Evolutionary conservation across 2,888 invertebrate genomes (phyloP), one percentile per base, ranked within the genome.

Genomic region (Falcaria lacertinaria): DNA sequence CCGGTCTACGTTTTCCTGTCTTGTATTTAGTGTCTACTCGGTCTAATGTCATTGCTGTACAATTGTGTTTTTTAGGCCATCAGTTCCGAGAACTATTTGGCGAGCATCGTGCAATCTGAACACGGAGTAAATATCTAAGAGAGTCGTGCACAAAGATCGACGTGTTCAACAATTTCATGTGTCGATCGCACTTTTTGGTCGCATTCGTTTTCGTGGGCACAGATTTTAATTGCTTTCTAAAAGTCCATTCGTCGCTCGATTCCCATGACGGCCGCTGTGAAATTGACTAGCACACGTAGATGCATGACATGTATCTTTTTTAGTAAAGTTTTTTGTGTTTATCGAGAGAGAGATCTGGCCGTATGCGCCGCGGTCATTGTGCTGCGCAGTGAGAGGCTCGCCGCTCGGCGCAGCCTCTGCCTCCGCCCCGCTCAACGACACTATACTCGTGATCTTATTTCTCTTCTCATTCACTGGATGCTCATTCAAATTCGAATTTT

Each of bases 231-330:
- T 88, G 81, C 87, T 86, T 88, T 86, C 83, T 80, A 81, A 82
- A n/a, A 84, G 74, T 80, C 76, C 75, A 81, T 82, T 82, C 82
- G 82, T 76, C 79, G 77, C 75, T 80, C 77, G 76, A 87, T 87
- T 89, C 89, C 87, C 89, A 88, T 84, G 88, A 81, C 86, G 76
- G 80, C 74, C 79, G 77, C 81, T 79, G 81, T 83, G 83, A 87
- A 86, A 87, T 85, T 76, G 85, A 82, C 83, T 78, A 80, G 82
- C 87, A 87, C 85, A 87, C 86, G 85, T 85, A 83, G 85, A 83
- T 87, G 85, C 89, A 87, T 88, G 89, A 88, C 88, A 85, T 85
- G 88, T 87, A 81, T 83, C 83, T 89, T 86, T 87, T 84, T 81
- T 71, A 46, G 50, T 57, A 55, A 33, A 51, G 68, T 74, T 82